Evolutionary conservation across 1,140 invertebrate genomes (phyloP), one percentile per base, ranked within the genome.

Genomic region (Hypothenemus hampei): DNA sequence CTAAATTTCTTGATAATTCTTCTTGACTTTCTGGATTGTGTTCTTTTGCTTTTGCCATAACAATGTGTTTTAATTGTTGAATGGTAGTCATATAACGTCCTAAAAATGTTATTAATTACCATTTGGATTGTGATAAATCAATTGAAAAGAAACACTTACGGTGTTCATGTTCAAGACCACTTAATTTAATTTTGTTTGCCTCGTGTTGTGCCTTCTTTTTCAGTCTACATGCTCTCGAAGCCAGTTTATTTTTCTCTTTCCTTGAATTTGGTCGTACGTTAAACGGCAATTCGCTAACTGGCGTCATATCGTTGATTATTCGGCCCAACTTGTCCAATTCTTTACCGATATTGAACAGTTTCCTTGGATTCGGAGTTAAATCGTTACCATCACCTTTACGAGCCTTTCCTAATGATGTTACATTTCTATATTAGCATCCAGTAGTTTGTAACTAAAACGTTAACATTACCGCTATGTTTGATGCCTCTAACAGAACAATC

Each of bases 181-280:
- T 88, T 2, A 97, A 75, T 77, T 98, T 98, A 24, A 98, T 83
- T 74, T 95, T 95, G 67, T 95, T 94, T 3, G 91, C 91, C 73
- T 94, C 91, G 70, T 95, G 91, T 70, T 95, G 91, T 8, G 91
- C 91, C 72, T 95, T 95, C 70, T 94, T 95, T 77, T 95, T 95
- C 57, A 95, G 75, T 45, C 94, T 80, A 73, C 94, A 98, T 22
- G 93, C 94, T 46, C 95, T 84, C 0, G 94, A 97, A 4, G 95
- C 94, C 19, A 97, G 75, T 76, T 98, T 98, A 71, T 98, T 98
- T 69, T 98, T 98, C 72, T 98, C 94, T 72, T 97, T 97, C 18
- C 93, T 81, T 5, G 92, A 93, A 71, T 93, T 94, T 3, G 90
- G 89, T 58, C 93, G 77, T 1, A 86, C 83, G 65, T 87, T 89